Percentiles rank a stretch among this genome's conserved stretches.
Conservation (phyloP, 2,113 vertebrate genomes). For the Chionis minor region DNA sequence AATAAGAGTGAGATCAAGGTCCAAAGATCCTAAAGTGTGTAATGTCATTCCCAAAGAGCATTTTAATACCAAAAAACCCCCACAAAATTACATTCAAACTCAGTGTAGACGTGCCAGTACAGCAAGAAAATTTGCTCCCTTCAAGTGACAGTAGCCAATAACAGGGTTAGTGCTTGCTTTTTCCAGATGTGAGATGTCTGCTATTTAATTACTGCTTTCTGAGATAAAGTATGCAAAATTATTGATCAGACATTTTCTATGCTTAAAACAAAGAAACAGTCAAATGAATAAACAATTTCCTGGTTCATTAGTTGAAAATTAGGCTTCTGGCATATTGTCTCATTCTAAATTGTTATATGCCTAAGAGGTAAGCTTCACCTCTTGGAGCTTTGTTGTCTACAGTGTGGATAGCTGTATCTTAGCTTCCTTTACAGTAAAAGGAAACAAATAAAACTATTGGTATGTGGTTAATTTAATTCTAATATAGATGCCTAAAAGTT, state of each 20-base stretch:
- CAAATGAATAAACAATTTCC: background rate
- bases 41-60: background rate
- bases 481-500: background rate
- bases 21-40: background rate
- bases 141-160: background rate
- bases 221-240: background rate
- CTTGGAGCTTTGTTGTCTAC: background rate
- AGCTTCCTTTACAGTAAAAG: background rate
- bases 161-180: background rate
- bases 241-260: background rate
- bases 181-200: background rate
- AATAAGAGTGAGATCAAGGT: background rate
- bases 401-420: background rate
- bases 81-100: background rate
- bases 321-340: background rate
- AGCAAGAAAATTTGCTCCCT: background rate
- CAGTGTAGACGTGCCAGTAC: rapidly evolving
- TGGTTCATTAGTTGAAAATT: background rate
- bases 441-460: background rate
- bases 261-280: background rate
- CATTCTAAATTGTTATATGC: background rate
- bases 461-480: background rate
- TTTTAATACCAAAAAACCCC: background rate
- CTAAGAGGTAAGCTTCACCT: background rate
- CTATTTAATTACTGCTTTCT: background rate